Evolutionary conservation across 2,113 vertebrate species (phyloP).

Genomic region (Himantopus leucocephalus): DNA sequence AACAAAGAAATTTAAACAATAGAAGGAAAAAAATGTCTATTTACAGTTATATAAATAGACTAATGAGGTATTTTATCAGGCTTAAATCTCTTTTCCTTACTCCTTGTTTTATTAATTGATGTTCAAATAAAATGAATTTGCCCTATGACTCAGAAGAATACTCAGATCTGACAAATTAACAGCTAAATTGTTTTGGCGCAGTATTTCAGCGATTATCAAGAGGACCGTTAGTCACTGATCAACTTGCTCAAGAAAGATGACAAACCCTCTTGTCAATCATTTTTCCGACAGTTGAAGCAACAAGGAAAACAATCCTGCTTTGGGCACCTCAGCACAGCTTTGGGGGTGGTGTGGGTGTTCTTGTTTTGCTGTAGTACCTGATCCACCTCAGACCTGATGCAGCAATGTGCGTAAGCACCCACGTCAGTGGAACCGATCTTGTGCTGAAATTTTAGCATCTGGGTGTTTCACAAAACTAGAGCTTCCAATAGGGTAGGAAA

Average conservation of each 20-base stretch:
- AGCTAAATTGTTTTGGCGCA: constrained; percentile 10
- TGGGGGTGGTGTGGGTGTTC: neutral
- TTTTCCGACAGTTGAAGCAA: neutral
- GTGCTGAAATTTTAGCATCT: neutral
- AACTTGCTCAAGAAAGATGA: neutral
- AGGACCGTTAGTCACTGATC: neutral
- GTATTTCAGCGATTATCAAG: neutral
- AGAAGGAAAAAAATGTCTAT: neutral
- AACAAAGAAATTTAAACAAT: neutral
- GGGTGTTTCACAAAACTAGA: neutral
- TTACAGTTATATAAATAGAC: neutral
- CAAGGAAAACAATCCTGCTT: neutral
- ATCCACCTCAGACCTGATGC: neutral
- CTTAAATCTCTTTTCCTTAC: neutral
- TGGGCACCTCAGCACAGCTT: neutral
- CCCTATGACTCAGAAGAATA: constrained; percentile 30
- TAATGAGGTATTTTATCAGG: neutral
- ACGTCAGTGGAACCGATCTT: rapidly evolving
- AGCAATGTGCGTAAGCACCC: neutral
- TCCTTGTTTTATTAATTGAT: constrained; percentile 9
- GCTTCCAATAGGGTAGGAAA: neutral
- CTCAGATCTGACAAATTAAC: constrained; percentile 52
- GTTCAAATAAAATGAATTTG: constrained; percentile 37
- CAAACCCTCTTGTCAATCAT: neutral
- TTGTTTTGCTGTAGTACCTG: neutral